Percentiles rank a stretch among this genome's conserved stretches.
Conservation (phyloP, 2,797 vertebrate species). For the Cuniculus paca region DNA sequence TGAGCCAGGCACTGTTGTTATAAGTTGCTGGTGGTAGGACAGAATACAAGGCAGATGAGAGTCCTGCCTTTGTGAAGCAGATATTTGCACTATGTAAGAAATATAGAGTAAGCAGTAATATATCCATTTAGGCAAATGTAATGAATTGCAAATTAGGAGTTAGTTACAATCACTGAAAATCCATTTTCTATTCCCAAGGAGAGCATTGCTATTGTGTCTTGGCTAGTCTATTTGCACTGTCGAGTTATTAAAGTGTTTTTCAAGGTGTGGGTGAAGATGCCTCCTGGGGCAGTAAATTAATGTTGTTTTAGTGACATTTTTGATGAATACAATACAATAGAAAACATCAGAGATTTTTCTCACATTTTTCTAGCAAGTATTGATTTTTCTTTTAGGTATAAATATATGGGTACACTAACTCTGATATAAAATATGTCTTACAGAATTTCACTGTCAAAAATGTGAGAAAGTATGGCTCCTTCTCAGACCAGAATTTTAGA, state of each 20-base stretch:
- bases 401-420: neutral
- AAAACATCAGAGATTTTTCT: neutral
- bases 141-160: neutral
- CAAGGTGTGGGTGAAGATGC: neutral
- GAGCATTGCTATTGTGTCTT: neutral
- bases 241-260: neutral
- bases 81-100: neutral
- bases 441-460: neutral
- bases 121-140: neutral
- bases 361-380: neutral
- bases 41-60: neutral
- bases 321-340: neutral
- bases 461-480: neutral
- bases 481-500: neutral
- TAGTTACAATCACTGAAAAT: neutral
- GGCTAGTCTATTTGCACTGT: neutral
- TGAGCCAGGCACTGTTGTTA: neutral
- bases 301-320: neutral
- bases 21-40: neutral
- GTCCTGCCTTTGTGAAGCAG: neutral
- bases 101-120: neutral
- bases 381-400: slow-evolving; percentile 13
- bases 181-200: neutral
- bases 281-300: neutral
- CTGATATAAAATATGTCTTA: neutral